Base-by-base conservation (phyloP, 2,797 vertebrate species). In the Tapera naevia region DNA sequence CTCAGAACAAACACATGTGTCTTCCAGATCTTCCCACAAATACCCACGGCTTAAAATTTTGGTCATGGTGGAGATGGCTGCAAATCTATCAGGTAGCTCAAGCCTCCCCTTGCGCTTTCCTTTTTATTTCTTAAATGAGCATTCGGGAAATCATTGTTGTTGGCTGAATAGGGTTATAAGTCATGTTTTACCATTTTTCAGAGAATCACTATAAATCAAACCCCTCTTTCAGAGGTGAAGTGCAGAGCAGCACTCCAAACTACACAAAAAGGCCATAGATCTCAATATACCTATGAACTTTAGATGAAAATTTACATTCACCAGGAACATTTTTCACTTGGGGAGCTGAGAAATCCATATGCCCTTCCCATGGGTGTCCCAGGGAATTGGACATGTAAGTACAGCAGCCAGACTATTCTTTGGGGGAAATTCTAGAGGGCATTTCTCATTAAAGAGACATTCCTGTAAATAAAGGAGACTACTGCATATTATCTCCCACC, bases 381-480 rank as follows among this genome's bases (percentile, higher is more conserved):
- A 13, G 65, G 46, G 65, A 92, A 67, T 7, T 9, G 45, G 76
- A 88, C 4, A 1, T 60, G 41, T 2, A 7, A 80, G 37, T 51
- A 65, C 67, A 92, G 88, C 54, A 89, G 66, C 62, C 1, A 3
- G 83, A 37, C 67, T 76, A 5, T 57, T 84, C 75, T 89, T 74
- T 11, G 37, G 67, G 80, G 75, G 61, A 79, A 91, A 76, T 66
- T 73, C 57, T 84, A 80, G 75, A 75, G 62, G 48, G 35, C 56
- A 94, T 95, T 94, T 93, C 74, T 95, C 80, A 80, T 80, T 86
- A 74, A 66, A 79, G 85, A 90, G 61, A 92, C 66, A n/a, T 88
- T 95, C 80, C 72, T 94, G 85, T 96, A 96, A 97, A 95, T 94
- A 97, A 91, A 95, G 80, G 58, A 88, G 86, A 90, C 92, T 96